These are phyloP conservation scores for Butorides virescens DNA, from an alignment of 2,113 vertebrate genomes.

Conservation along the genomic window DNA sequence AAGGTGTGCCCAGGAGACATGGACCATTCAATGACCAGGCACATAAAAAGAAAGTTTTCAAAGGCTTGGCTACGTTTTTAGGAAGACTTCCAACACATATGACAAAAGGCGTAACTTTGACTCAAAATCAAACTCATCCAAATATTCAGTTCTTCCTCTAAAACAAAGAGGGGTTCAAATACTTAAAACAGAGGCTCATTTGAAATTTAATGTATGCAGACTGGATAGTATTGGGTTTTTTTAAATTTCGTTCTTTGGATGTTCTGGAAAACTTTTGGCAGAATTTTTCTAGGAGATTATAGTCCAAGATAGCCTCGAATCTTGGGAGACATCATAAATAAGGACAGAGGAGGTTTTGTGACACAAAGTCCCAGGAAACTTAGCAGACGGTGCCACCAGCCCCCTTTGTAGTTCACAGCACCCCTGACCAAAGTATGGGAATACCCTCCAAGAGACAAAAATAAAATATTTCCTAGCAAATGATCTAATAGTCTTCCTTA, in stretches of 20 bases:
- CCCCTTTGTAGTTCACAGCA: neutral
- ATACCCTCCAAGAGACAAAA: neutral
- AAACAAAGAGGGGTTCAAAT: neutral
- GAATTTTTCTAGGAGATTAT: neutral
- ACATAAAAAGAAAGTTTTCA: neutral
- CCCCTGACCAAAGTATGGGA: neutral
- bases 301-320: neutral
- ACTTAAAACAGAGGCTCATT: neutral
- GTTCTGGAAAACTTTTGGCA: neutral
- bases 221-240: neutral
- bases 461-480: neutral
- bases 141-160: neutral
- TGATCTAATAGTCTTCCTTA: neutral
- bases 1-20: neutral
- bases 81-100: neutral
- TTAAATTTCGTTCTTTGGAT: neutral
- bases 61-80: neutral
- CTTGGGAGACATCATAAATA: neutral
- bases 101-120: neutral
- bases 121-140: neutral
- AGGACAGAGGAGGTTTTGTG: neutral
- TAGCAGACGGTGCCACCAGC: neutral
- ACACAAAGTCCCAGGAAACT: neutral
- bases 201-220: neutral
- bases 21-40: neutral